Percentiles rank a stretch among this genome's conserved stretches.
Evolutionary conservation across 2,888 invertebrate species (phyloP).

Genomic region (Chaetogeoica ovagalla): DNA sequence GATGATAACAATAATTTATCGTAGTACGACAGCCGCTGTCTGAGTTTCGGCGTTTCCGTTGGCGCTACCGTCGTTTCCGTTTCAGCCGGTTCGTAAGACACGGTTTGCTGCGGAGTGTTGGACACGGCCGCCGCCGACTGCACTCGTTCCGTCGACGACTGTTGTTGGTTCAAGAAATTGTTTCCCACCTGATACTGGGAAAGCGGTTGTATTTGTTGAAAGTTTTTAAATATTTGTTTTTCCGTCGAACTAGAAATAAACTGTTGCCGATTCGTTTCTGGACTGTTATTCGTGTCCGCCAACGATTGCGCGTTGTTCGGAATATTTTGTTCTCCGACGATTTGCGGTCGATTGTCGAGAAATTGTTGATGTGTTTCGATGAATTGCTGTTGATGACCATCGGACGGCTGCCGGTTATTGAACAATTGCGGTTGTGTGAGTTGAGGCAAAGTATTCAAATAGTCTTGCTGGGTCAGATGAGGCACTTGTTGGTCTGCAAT

Average conservation of each 20-base stretch:
- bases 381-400: constrained; percentile 23
- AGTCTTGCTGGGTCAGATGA: constrained; percentile 12
- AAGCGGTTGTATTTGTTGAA: constrained; percentile 53
- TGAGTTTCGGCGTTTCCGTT: constrained; percentile 30
- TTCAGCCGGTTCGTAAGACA: constrained; percentile 12
- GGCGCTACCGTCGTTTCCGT: constrained; percentile 1
- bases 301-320: constrained; percentile 8
- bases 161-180: constrained; percentile 62
- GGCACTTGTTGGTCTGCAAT: constrained; percentile 38
- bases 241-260: constrained; percentile 40
- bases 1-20: constrained; percentile 34
- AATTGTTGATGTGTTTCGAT: constrained; percentile 28
- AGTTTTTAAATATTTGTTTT: constrained; percentile 50
- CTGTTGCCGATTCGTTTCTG: constrained; percentile 18
- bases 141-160: constrained; percentile 57
- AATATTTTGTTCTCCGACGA: constrained; percentile 11
- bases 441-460: constrained; percentile 24
- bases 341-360: constrained; percentile 23
- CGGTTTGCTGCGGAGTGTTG: constrained; percentile 4
- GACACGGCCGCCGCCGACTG: constrained; percentile 11
- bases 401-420: constrained; percentile 13
- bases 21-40: constrained; percentile 42
- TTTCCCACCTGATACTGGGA: constrained; percentile 55
- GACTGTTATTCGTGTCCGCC: constrained; percentile 1
- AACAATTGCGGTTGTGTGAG: constrained; percentile 26